phyloP scores from a whole-genome alignment of 2,113 vertebrate genomes.

The Meleagris gallopavo region DNA sequence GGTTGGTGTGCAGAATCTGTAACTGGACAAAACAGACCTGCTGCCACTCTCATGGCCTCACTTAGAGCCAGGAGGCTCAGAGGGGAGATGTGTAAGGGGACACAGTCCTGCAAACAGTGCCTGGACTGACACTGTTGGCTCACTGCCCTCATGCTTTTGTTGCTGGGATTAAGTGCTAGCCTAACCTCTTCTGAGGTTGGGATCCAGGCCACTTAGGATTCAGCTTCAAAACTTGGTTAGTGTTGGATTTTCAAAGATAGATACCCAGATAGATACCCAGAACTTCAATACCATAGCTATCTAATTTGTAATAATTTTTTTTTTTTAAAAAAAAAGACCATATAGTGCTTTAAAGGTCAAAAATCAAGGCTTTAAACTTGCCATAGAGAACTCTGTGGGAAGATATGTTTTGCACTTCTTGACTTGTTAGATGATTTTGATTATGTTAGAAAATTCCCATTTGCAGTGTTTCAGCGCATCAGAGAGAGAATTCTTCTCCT shows the following conservation, averaged over 20 bases:
- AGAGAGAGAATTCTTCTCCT: not conserved
- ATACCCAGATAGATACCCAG: not conserved
- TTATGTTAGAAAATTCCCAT: not conserved
- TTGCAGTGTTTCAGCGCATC: not conserved
- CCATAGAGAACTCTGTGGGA: not conserved
- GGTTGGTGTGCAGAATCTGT: not conserved
- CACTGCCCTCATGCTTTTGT: not conserved
- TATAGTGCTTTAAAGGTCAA: constrained; percentile 21
- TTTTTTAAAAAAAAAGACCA: not conserved
- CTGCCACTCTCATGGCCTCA: not conserved
- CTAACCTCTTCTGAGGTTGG: not conserved
- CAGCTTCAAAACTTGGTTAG: not conserved
- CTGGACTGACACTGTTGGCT: not conserved
- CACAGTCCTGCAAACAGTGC: not conserved
- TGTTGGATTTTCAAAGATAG: not conserved
- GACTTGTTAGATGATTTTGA: not conserved
- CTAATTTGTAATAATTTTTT: constrained; percentile 3
- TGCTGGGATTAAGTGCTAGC: not conserved
- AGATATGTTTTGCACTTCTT: not conserved
- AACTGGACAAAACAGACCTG: not conserved
- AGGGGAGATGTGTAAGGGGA: not conserved
- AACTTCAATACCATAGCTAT: not conserved
- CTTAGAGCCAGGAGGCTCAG: not conserved
- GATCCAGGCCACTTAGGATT: not conserved
- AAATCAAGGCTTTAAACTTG: constrained; percentile 14